Percentiles rank a stretch among this genome's conserved stretches.
phyloP scores from a whole-genome alignment of 2,797 vertebrate genomes.

The Chanos chanos region DNA sequence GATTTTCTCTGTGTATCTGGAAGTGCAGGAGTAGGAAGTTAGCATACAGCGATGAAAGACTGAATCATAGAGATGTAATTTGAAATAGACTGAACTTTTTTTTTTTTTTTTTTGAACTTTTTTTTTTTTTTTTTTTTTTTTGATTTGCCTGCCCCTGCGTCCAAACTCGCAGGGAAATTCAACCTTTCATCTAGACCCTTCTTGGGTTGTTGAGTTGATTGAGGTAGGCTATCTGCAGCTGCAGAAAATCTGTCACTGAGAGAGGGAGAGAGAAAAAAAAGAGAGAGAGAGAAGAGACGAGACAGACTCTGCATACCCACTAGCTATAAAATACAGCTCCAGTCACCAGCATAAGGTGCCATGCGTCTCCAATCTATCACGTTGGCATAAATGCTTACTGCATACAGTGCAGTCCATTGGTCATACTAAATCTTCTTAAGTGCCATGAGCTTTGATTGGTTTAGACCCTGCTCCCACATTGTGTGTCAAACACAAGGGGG shows the following conservation, averaged over 20 bases:
- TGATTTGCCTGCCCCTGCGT: conserved; percentile 4
- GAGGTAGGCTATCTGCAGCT: conserved; percentile 41
- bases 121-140: no score
- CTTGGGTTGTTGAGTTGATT: conserved; percentile 46
- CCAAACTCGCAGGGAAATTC: conserved; percentile 8
- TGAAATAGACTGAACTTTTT: conserved; percentile 43
- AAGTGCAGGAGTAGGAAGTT: no score
- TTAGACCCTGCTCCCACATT: conserved; percentile 36
- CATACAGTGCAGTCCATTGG: conserved; percentile 50
- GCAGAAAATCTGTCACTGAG: conserved; percentile 50
- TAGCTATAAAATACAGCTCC: conserved; percentile 48
- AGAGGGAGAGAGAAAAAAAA: conserved; percentile 7
- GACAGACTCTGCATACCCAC: conserved; percentile 35
- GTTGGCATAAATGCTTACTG: conserved; percentile 53
- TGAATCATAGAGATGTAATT: conserved; percentile 40
- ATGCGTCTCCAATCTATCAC: conserved; percentile 47
- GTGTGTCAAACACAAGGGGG: conserved; percentile 24
- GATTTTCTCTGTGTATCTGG: no score
- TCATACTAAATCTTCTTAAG: conserved; percentile 50
- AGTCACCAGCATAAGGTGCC: conserved; percentile 49
- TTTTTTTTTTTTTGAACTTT: no score
- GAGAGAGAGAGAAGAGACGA: neutral
- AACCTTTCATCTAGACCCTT: conserved; percentile 34
- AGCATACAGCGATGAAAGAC: conserved; percentile 37
- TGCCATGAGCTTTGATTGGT: conserved; percentile 46